Conservation (phyloP, 2,888 invertebrate species). For the Parnassius orleans region DNA sequence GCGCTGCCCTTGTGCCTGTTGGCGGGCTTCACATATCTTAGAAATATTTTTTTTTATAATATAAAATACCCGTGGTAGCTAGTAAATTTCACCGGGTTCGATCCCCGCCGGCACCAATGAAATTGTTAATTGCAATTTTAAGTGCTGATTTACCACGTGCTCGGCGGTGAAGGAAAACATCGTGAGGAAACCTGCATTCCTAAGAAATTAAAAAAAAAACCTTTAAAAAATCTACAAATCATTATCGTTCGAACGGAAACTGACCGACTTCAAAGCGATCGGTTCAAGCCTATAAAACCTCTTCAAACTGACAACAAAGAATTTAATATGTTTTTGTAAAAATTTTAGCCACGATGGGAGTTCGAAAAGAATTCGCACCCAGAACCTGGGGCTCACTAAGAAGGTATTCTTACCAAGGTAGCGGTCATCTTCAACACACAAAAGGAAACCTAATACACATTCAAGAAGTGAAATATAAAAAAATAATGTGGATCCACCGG, state of each 20-base stretch:
- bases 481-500: slow-evolving; percentile 9
- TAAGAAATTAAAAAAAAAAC: no score
- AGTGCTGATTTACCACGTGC: no score
- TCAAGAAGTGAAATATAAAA: not conserved
- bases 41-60: no score
- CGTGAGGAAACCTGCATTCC: no score
- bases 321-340: not conserved
- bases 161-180: no score
- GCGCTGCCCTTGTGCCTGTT: no score
- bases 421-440: not conserved
- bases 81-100: no score
- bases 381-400: not conserved
- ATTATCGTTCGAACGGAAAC: not conserved
- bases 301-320: not conserved
- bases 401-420: no score
- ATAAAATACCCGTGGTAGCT: no score
- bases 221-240: not conserved
- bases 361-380: not conserved
- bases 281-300: not conserved
- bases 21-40: no score
- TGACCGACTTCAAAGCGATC: not conserved
- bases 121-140: no score
- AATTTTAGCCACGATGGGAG: not conserved
- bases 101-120: no score
- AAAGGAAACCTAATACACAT: not conserved